phyloP scores from a whole-genome alignment of 2,888 invertebrate species.

The Lordiphosa andalusiaca region DNA sequence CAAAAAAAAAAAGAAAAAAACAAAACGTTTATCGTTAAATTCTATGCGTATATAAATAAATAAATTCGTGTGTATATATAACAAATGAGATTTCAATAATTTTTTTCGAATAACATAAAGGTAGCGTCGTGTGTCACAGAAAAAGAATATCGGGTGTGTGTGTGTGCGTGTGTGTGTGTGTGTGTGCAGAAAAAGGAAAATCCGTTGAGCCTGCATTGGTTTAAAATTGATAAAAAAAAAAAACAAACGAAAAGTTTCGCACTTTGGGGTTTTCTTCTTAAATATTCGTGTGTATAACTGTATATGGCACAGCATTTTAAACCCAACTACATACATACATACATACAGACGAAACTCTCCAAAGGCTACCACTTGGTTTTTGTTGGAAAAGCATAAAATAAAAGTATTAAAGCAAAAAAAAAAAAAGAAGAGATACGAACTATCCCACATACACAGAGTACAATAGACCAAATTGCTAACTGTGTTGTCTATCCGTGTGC shows the following conservation, averaged over 20 bases:
- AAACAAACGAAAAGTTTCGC: slow-evolving; percentile 8
- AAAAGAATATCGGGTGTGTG: slow-evolving; percentile 39
- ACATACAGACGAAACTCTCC: slow-evolving; percentile 11
- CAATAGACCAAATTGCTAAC: slow-evolving; percentile 34
- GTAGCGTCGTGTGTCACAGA: slow-evolving; percentile 27
- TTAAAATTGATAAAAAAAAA: slow-evolving; percentile 19
- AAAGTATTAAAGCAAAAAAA: slow-evolving; percentile 16
- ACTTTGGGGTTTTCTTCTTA: not conserved
- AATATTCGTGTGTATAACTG: slow-evolving; percentile 77
- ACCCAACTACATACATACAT: slow-evolving; percentile 26
- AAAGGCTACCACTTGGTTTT: slow-evolving; percentile 3
- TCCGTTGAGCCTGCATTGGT: slow-evolving; percentile 25
- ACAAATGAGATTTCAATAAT: slow-evolving; percentile 60
- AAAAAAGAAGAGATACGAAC: slow-evolving; percentile 22
- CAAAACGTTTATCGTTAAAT: slow-evolving; percentile 39
- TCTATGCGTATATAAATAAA: slow-evolving; percentile 35
- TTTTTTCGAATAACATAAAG: slow-evolving; percentile 58
- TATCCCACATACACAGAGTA: slow-evolving; percentile 35
- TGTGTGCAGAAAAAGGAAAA: slow-evolving; percentile 25
- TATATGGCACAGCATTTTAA: slow-evolving; percentile 58
- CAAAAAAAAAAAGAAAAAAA: too few relatives aligned
- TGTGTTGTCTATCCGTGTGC: slow-evolving; percentile 28
- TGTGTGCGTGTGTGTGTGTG: slow-evolving; percentile 45
- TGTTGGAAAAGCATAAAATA: slow-evolving; percentile 6
- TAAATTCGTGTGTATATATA: slow-evolving; percentile 45